Evolutionary conservation across 2,888 invertebrate genomes (phyloP).

Genomic region (Aphidoletes aphidimyza): DNA sequence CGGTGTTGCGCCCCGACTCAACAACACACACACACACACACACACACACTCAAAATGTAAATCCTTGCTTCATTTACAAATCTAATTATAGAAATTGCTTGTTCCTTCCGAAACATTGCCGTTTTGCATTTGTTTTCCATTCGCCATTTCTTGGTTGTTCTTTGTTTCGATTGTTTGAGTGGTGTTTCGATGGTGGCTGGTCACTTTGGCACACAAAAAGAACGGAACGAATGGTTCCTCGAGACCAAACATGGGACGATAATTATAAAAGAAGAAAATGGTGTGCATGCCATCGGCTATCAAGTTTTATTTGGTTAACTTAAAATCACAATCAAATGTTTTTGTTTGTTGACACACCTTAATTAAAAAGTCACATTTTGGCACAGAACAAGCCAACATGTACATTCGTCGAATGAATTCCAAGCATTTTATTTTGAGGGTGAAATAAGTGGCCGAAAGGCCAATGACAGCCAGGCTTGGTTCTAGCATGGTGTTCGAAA

Average conservation of each 20-base stretch:
- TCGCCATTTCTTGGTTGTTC: background rate
- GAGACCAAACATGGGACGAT: background rate
- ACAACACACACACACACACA: background rate
- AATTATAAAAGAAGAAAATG: constrained; percentile 10
- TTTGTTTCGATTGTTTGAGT: background rate
- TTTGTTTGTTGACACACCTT: constrained; percentile 43
- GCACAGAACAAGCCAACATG: background rate
- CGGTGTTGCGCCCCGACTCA: background rate
- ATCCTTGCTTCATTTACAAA: constrained; percentile 36
- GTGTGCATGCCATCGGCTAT: constrained; percentile 20
- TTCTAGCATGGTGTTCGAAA: too few species aligned
- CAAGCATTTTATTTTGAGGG: background rate
- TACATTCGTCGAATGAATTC: background rate
- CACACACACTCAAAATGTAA: background rate
- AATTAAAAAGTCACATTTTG: background rate
- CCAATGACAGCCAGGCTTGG: too few species aligned
- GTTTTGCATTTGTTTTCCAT: constrained; percentile 3
- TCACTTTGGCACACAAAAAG: too few species aligned
- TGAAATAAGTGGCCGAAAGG: too few species aligned
- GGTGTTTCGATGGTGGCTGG: background rate
- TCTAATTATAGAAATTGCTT: constrained; percentile 19
- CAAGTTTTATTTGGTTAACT: background rate
- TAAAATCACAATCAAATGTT: constrained; percentile 28
- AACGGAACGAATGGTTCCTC: too few species aligned
- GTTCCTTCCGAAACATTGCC: constrained; percentile 43